Conservation (phyloP, 2,888 invertebrate species). For the Endomychus coccineus region DNA sequence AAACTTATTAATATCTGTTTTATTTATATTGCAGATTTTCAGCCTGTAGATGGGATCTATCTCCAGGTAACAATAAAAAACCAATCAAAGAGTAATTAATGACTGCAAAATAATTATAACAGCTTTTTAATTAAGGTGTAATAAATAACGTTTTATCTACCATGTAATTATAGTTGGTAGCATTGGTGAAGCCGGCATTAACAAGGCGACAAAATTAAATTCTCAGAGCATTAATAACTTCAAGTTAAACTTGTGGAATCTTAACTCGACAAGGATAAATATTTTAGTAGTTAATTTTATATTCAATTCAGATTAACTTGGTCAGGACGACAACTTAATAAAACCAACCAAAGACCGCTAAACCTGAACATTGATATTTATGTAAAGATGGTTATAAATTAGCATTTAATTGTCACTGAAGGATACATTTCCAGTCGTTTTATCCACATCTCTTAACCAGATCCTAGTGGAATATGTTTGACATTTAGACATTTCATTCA, state of each 20-base stretch:
- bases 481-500: too few relatives aligned
- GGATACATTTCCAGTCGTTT: too few relatives aligned
- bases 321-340: constrained; percentile 35
- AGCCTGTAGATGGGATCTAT: too few relatives aligned
- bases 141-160: constrained; percentile 24
- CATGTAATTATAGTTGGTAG: constrained; percentile 25
- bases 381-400: constrained; percentile 28
- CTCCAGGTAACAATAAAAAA: constrained; percentile 10
- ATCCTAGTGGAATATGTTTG: too few relatives aligned
- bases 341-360: constrained; percentile 32
- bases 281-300: constrained; percentile 37
- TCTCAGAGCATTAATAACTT: constrained; percentile 28
- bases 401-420: constrained; percentile 33
- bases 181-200: constrained; percentile 22
- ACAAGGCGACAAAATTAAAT: constrained; percentile 31
- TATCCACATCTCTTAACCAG: too few relatives aligned
- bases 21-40: too few relatives aligned
- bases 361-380: constrained; percentile 24
- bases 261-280: constrained; percentile 36
- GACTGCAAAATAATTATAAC: constrained; percentile 14
- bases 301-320: constrained; percentile 34
- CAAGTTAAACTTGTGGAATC: constrained; percentile 29
- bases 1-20: too few relatives aligned
- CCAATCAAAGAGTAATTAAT: constrained; percentile 12
- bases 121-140: constrained; percentile 21